These are phyloP conservation scores for Habrosyne pyritoides DNA, from an alignment of 2,888 invertebrate genomes.

Conservation along the genomic window DNA sequence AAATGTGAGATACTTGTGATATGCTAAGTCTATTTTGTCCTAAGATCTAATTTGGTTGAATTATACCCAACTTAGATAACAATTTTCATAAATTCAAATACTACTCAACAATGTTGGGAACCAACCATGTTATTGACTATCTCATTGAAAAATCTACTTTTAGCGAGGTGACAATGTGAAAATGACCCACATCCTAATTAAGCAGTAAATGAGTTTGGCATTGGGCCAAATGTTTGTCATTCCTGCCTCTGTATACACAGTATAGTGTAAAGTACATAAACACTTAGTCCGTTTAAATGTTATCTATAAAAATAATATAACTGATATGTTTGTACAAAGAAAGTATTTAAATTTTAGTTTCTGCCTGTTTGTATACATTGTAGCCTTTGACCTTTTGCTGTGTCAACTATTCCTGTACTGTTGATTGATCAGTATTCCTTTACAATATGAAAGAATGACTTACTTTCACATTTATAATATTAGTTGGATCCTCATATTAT, in stretches of 20 bases:
- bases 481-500: too few species aligned
- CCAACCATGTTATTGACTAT: background rate
- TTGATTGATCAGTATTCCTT: too few species aligned
- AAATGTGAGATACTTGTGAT: too few species aligned
- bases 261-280: background rate
- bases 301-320: background rate
- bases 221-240: conserved; percentile 12
- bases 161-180: conserved; percentile 4
- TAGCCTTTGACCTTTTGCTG: too few species aligned
- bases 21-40: too few species aligned
- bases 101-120: background rate
- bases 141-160: background rate
- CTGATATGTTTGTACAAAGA: background rate
- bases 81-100: background rate
- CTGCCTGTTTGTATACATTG: too few species aligned
- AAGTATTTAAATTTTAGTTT: background rate
- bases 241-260: background rate
- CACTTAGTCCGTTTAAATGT: background rate
- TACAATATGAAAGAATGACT: too few species aligned
- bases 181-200: background rate
- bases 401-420: too few species aligned
- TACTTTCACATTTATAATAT: too few species aligned
- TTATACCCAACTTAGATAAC: background rate
- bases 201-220: conserved; percentile 14
- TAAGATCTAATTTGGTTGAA: background rate